These are phyloP conservation scores for Xestia rhomboidea DNA, from an alignment of 2,888 invertebrate species.

Conservation along the genomic window DNA sequence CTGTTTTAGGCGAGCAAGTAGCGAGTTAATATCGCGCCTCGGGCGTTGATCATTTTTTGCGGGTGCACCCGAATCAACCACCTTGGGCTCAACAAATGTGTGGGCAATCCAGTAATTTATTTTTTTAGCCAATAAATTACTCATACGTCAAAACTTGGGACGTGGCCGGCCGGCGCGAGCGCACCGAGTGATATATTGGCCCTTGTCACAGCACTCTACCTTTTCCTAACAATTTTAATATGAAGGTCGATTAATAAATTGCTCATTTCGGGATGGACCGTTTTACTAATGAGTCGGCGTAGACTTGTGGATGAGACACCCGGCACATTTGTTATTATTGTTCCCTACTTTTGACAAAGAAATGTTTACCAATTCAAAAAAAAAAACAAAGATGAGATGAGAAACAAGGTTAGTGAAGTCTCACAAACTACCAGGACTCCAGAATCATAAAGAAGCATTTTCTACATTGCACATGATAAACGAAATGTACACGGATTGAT, in stretches of 20 bases:
- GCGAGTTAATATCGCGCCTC: constrained; percentile 81
- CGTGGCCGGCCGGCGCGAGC: constrained; percentile 77
- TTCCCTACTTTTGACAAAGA: constrained; percentile 8
- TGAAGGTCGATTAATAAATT: constrained; percentile 83
- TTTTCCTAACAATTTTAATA: constrained; percentile 85
- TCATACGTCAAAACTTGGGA: constrained; percentile 89
- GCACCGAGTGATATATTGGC: constrained; percentile 87
- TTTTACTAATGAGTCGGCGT: constrained; percentile 78
- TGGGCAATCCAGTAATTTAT: constrained; percentile 89
- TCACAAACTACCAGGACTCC: too few relatives aligned
- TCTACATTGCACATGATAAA: too few relatives aligned
- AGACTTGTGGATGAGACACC: constrained; percentile 56
- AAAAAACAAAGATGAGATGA: too few relatives aligned
- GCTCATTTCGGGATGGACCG: constrained; percentile 76
- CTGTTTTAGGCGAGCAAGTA: constrained; percentile 78
- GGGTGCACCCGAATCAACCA: constrained; percentile 88
- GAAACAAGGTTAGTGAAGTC: too few relatives aligned
- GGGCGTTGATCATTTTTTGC: constrained; percentile 86
- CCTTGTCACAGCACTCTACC: constrained; percentile 86
- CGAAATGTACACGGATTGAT: too few relatives aligned
- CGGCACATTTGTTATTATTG: constrained; percentile 53
- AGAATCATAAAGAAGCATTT: too few relatives aligned
- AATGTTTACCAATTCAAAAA: constrained; percentile 21
- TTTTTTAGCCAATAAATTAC: constrained; percentile 90
- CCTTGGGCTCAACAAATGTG: constrained; percentile 88